phyloP scores from a whole-genome alignment of 1,140 invertebrate species.

The Bombus pascuorum region DNA sequence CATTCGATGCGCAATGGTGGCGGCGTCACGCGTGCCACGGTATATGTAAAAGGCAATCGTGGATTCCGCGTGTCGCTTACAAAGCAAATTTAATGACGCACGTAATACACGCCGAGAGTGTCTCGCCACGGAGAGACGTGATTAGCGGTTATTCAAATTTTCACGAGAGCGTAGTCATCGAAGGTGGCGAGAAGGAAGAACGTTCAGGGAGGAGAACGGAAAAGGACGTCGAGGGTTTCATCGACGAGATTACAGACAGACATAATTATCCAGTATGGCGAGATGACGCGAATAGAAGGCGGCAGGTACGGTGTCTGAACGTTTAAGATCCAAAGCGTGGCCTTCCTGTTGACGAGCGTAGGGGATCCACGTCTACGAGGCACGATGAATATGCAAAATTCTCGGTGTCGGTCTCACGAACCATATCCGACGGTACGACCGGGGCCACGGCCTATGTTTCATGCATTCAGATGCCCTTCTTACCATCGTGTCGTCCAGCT shows the following conservation, averaged over 20 bases:
- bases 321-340: constrained; percentile 51
- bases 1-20: background rate
- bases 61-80: constrained; percentile 7
- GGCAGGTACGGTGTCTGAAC: background rate
- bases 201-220: background rate
- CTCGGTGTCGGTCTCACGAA: constrained; percentile 42
- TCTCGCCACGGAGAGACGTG: background rate
- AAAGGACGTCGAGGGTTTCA: background rate
- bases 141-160: constrained; percentile 63
- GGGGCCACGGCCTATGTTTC: constrained; percentile 61
- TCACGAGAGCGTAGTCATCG: constrained; percentile 21
- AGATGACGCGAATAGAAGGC: constrained; percentile 8
- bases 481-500: constrained; percentile 45
- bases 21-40: background rate
- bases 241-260: constrained; percentile 52
- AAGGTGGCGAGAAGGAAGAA: background rate
- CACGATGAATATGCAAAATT: constrained; percentile 73
- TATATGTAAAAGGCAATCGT: constrained; percentile 29
- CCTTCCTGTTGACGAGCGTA: constrained; percentile 43
- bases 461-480: constrained; percentile 74
- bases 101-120: background rate
- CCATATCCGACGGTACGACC: constrained; percentile 42
- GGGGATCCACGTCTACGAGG: background rate
- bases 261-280: constrained; percentile 56
- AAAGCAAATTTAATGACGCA: constrained; percentile 47